Percentiles rank a stretch among this genome's conserved stretches.
Conservation (phyloP, 2,113 vertebrate genomes). For the Tragelaphus imberbis region DNA sequence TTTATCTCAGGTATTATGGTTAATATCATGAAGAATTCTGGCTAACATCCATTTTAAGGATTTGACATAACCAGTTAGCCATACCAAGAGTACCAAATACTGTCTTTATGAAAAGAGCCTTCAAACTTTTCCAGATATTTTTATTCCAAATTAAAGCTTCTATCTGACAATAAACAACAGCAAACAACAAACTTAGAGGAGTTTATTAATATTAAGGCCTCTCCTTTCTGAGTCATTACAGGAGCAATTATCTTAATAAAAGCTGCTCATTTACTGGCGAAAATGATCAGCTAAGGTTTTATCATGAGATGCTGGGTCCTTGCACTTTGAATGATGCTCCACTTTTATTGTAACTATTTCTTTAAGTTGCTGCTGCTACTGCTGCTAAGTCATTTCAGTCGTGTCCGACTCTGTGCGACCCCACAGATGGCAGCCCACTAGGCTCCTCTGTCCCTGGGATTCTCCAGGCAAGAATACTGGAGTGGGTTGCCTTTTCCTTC, state of each 20-base stretch:
- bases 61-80: background rate
- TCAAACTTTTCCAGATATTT: background rate
- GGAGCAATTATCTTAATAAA: background rate
- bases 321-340: background rate
- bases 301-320: background rate
- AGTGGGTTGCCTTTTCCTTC: too few relatives aligned
- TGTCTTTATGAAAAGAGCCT: slow-evolving; percentile 10
- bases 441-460: too few relatives aligned
- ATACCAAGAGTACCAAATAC: background rate
- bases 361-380: background rate
- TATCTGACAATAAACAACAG: background rate
- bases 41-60: slow-evolving; percentile 12
- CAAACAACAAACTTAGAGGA: background rate
- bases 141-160: slow-evolving; percentile 28
- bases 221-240: slow-evolving; percentile 10
- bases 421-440: too few relatives aligned
- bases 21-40: background rate
- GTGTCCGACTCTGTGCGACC: too few relatives aligned
- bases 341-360: background rate
- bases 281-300: background rate
- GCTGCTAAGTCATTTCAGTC: too few relatives aligned
- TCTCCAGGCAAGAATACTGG: too few relatives aligned
- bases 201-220: background rate
- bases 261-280: background rate
- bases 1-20: background rate